Evolutionary conservation across 1,140 invertebrate genomes (phyloP).

Genomic region (Lithobius niger): DNA sequence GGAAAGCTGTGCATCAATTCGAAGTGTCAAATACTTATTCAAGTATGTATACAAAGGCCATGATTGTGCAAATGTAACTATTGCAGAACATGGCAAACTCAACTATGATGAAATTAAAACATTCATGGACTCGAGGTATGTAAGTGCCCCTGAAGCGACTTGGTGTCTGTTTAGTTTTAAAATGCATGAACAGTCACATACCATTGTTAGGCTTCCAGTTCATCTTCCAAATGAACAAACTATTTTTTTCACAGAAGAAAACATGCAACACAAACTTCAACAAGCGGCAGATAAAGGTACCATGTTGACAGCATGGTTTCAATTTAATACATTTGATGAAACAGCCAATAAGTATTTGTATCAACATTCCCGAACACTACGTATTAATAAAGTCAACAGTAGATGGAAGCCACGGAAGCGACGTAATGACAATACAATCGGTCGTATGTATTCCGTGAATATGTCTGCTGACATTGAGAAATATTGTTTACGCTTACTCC

Average conservation of each 20-base stretch:
- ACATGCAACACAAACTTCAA: too few species aligned
- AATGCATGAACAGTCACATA: conserved; percentile 1
- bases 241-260: neutral
- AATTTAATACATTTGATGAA: neutral
- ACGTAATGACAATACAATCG: neutral
- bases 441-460: neutral
- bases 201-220: neutral
- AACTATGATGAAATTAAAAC: conserved; percentile 3
- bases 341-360: neutral
- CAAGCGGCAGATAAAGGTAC: neutral
- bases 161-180: neutral
- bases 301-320: conserved; percentile 1
- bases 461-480: neutral
- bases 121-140: neutral
- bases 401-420: neutral
- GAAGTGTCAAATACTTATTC: neutral
- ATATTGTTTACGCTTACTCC: neutral
- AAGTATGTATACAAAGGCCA: conserved; percentile 4
- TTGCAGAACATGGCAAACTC: neutral
- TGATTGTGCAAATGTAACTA: conserved; percentile 2
- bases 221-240: conserved; percentile 1
- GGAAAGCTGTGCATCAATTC: neutral
- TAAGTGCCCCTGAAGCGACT: conserved; percentile 3
- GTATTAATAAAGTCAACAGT: neutral
- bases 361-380: neutral